Conservation (phyloP, 2,113 vertebrate species). For the Dromiciops gliroides region DNA sequence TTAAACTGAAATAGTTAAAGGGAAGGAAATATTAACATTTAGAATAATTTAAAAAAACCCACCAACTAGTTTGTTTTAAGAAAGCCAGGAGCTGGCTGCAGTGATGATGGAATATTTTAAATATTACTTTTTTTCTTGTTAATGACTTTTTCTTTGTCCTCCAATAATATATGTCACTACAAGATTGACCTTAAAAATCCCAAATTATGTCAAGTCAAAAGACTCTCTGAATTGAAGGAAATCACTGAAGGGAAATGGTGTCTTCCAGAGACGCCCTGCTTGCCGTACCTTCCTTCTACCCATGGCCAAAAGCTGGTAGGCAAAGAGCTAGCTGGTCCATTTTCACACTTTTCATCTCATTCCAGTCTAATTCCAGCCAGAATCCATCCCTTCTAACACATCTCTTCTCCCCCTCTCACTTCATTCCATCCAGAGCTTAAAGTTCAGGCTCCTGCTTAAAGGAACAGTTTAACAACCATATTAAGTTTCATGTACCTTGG, state of each 20-base stretch:
- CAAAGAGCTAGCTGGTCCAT: background rate
- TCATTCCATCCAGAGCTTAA: background rate
- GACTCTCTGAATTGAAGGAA: background rate
- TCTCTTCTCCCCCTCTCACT: background rate
- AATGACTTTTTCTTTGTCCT: background rate
- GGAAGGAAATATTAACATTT: background rate
- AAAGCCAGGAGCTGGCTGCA: background rate
- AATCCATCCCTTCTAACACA: background rate
- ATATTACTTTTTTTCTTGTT: slow-evolving; percentile 13
- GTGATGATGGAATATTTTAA: background rate
- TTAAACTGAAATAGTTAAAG: background rate
- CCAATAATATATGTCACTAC: background rate
- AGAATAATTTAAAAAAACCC: slow-evolving; percentile 7
- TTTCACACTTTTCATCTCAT: background rate
- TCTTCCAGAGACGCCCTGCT: background rate
- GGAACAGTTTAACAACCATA: background rate
- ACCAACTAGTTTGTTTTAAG: background rate
- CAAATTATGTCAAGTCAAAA: background rate
- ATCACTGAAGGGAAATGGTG: background rate
- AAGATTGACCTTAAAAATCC: slow-evolving; percentile 2
- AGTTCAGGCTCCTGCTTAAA: background rate
- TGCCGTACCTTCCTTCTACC: background rate
- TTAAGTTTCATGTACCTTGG: background rate
- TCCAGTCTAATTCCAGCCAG: background rate
- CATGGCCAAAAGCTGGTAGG: background rate